A percentile compares a stretch with the other conserved stretches of the same genome.
These are phyloP conservation scores for Barbus barbus DNA, from an alignment of 2,113 vertebrate species.

Conservation along the genomic window DNA sequence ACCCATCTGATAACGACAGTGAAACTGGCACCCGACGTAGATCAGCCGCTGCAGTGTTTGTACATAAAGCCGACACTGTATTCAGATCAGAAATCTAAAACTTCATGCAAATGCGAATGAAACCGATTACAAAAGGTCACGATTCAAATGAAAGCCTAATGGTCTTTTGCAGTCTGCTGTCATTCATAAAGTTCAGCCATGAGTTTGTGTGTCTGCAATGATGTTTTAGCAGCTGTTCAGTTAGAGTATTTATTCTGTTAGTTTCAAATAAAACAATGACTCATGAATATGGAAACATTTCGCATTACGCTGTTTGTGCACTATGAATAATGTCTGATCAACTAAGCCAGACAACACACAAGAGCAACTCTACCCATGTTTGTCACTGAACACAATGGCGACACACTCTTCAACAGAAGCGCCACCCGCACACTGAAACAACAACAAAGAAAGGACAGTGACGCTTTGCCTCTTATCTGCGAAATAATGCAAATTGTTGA, in stretches of 20 bases:
- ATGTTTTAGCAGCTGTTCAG: neutral
- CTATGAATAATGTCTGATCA: neutral
- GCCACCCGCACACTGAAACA: neutral
- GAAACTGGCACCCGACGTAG: neutral
- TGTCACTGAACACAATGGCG: neutral
- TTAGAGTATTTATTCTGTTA: neutral
- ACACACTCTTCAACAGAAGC: neutral
- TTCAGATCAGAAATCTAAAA: slow-evolving; percentile 50
- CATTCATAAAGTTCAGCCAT: neutral
- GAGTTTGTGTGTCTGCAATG: neutral
- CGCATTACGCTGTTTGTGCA: neutral
- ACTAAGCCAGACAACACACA: neutral
- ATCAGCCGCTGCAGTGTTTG: neutral
- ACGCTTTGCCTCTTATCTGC: slow-evolving; percentile 10
- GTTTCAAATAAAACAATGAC: neutral
- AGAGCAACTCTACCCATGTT: neutral
- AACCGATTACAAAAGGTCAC: slow-evolving; percentile 57
- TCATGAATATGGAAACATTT: neutral
- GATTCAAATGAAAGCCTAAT: slow-evolving; percentile 53
- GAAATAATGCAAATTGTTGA: slow-evolving; percentile 31
- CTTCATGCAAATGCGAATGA: slow-evolving; percentile 56
- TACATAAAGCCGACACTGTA: slow-evolving; percentile 27
- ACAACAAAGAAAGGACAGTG: slow-evolving; percentile 10
- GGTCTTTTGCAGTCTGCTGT: neutral
- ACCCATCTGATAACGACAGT: neutral